phyloP scores from a whole-genome alignment of 2,797 vertebrate species.

The Ptychadena robeensis region DNA sequence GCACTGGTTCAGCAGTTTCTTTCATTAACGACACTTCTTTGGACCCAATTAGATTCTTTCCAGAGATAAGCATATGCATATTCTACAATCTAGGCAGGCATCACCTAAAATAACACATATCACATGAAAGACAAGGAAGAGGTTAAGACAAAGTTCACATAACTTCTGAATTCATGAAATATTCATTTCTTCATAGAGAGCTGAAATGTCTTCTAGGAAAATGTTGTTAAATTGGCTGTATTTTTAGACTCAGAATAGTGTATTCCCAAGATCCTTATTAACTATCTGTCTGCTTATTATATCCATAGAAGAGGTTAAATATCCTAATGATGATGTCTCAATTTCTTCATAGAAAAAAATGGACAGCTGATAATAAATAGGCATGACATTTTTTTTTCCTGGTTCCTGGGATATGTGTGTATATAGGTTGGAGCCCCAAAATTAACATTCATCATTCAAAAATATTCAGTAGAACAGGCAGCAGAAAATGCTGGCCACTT shows the following conservation, averaged over 20 bases:
- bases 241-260: slow-evolving; percentile 2
- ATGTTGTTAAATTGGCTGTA: slow-evolving; percentile 11
- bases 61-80: neutral
- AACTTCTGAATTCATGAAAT: slow-evolving; percentile 26
- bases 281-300: neutral
- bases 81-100: neutral
- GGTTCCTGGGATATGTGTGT: no score
- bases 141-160: slow-evolving; percentile 20
- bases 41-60: neutral
- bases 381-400: no score
- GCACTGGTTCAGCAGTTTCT: neutral
- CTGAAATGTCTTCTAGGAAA: slow-evolving; percentile 20
- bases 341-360: no score
- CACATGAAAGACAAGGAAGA: slow-evolving; percentile 4
- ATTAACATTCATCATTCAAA: no score
- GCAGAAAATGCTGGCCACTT: no score
- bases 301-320: no score
- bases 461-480: no score
- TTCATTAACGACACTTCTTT: neutral
- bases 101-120: slow-evolving; percentile 13
- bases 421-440: no score
- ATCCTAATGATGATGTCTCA: no score
- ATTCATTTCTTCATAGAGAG: slow-evolving; percentile 9
- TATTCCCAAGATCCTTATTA: slow-evolving; percentile 11
- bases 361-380: no score